Conservation (phyloP, 1,140 invertebrate genomes). For the Nasonia giraulti region DNA sequence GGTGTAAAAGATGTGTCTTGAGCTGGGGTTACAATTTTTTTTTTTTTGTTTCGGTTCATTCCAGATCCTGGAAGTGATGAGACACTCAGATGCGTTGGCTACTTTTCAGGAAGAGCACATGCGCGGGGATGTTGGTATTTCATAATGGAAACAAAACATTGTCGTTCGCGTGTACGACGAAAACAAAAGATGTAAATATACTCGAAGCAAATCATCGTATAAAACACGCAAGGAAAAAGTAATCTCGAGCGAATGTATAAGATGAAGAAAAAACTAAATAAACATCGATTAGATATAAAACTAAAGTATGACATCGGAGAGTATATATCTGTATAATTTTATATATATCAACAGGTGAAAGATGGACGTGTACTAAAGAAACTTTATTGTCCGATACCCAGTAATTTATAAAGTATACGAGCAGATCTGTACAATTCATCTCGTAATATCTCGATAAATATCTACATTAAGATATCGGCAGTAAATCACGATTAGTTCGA, state of each 20-base stretch:
- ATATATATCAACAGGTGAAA: conserved; percentile 7
- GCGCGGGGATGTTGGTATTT: not conserved
- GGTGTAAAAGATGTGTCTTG: conserved; percentile 5
- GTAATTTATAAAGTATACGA: conserved; percentile 46
- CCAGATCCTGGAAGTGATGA: conserved; percentile 7
- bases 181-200: conserved; percentile 7
- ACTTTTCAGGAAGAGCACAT: conserved; percentile 22
- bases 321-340: not conserved
- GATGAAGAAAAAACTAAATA: not conserved
- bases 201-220: too few relatives aligned
- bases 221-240: too few relatives aligned
- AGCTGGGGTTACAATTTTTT: not conserved
- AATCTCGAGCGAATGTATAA: not conserved
- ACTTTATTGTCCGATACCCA: conserved; percentile 47
- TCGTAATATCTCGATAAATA: conserved; percentile 40
- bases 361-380: conserved; percentile 41
- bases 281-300: too few relatives aligned
- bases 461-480: conserved; percentile 40
- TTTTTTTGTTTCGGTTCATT: conserved; percentile 25
- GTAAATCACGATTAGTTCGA: conserved; percentile 33
- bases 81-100: conserved; percentile 26
- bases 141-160: not conserved
- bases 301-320: too few relatives aligned
- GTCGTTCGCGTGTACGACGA: not conserved
- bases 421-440: conserved; percentile 40